Conservation (phyloP, 1,140 invertebrate genomes). For the Papilio xuthus region DNA sequence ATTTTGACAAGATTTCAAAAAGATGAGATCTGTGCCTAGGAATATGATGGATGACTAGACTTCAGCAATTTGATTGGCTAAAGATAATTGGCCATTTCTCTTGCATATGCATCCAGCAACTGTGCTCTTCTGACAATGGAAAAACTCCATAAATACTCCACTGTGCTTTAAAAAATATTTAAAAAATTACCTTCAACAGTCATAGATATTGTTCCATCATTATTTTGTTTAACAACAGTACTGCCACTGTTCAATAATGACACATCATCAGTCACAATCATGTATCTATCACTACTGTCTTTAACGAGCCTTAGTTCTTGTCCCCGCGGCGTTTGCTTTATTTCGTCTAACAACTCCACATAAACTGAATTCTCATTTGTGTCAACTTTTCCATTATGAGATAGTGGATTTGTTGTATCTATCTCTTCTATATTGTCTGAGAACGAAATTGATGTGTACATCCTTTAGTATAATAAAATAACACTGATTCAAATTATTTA, state of each 20-base stretch:
- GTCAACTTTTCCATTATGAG: conserved; percentile 31
- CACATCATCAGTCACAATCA: conserved; percentile 57
- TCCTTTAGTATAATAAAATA: neutral
- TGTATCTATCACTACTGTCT: conserved; percentile 63
- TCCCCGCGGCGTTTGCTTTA: conserved; percentile 55
- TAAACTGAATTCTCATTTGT: conserved; percentile 58
- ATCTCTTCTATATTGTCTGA: conserved; percentile 26
- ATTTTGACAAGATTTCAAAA: too few relatives aligned
- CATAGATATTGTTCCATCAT: conserved; percentile 73
- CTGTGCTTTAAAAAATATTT: neutral
- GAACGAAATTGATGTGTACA: neutral
- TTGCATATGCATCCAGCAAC: too few relatives aligned
- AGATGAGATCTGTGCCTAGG: too few relatives aligned
- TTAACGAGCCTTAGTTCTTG: conserved; percentile 67
- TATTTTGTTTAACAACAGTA: conserved; percentile 70
- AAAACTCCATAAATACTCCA: too few relatives aligned
- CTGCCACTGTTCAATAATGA: conserved; percentile 49
- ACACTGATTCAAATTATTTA: neutral
- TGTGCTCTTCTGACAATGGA: too few relatives aligned
- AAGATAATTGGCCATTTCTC: too few relatives aligned
- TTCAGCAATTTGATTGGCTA: neutral
- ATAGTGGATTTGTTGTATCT: conserved; percentile 37
- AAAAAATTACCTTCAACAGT: conserved; percentile 59
- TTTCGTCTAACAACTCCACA: conserved; percentile 61
- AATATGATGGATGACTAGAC: neutral